Conservation (phyloP, 2,113 vertebrate species). For the Lepus americanus region DNA sequence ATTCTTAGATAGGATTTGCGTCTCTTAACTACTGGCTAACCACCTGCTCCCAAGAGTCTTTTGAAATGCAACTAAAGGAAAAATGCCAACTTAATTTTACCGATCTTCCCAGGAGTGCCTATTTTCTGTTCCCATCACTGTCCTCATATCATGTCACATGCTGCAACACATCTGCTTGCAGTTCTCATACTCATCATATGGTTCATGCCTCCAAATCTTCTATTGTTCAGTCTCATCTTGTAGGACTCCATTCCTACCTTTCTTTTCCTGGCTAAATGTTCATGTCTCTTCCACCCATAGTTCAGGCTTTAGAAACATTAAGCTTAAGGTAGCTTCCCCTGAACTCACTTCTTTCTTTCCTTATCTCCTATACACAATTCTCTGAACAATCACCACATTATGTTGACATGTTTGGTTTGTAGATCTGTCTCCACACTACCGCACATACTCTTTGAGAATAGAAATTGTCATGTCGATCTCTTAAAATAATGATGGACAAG, state of each 20-base stretch:
- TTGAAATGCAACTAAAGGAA: not conserved
- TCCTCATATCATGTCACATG: accelerated
- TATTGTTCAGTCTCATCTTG: too few relatives aligned
- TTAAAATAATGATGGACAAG: not conserved
- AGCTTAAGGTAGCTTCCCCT: not conserved
- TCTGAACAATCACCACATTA: not conserved
- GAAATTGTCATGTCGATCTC: not conserved
- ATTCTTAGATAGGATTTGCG: too few relatives aligned
- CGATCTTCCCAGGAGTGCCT: not conserved
- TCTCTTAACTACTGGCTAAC: too few relatives aligned
- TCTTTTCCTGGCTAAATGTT: not conserved
- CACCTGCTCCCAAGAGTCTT: too few relatives aligned
- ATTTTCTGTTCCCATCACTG: not conserved
- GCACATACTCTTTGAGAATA: not conserved
- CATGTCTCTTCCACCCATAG: not conserved
- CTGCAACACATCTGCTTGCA: not conserved
- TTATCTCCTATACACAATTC: accelerated
- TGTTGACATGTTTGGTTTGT: not conserved
- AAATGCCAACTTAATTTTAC: not conserved
- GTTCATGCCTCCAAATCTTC: not conserved
- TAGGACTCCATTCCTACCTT: not conserved
- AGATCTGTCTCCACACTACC: not conserved
- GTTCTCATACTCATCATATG: not conserved
- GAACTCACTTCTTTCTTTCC: not conserved
- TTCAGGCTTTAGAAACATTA: not conserved